Evolutionary conservation across 2,888 invertebrate genomes (phyloP).

Genomic region (Scelioninae gen. 2): DNA sequence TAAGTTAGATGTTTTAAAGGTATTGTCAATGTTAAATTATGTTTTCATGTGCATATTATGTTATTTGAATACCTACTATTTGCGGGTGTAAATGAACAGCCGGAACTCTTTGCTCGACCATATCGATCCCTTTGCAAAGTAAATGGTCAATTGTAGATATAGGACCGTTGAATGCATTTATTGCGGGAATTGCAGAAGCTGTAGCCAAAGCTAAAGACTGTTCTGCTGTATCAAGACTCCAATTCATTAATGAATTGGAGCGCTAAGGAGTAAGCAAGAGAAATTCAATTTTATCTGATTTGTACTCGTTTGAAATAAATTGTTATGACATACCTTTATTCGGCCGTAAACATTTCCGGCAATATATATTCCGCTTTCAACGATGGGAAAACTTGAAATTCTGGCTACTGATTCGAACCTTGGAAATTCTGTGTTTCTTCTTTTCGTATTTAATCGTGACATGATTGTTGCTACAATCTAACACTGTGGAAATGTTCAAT

Average conservation of each 20-base stretch:
- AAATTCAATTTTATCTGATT: background rate
- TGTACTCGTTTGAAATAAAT: too few relatives aligned
- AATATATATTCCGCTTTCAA: slow-evolving; percentile 86
- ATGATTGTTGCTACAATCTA: too few relatives aligned
- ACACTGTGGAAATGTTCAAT: too few relatives aligned
- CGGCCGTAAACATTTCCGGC: slow-evolving; percentile 85
- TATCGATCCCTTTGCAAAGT: slow-evolving; percentile 88
- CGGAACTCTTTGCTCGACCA: slow-evolving; percentile 89
- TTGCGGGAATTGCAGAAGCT: slow-evolving; percentile 84
- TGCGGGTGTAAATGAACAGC: slow-evolving; percentile 89
- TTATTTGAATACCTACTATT: too few relatives aligned
- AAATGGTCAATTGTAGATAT: slow-evolving; percentile 84
- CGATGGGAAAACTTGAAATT: slow-evolving; percentile 87
- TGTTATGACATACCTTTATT: slow-evolving; percentile 85
- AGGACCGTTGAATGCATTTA: slow-evolving; percentile 81
- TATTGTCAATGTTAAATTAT: too few relatives aligned
- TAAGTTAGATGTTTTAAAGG: too few relatives aligned
- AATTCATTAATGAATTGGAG: slow-evolving; percentile 83
- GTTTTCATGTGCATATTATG: too few relatives aligned
- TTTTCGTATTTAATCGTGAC: slow-evolving; percentile 65
- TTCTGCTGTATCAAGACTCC: slow-evolving; percentile 87
- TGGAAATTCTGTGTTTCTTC: slow-evolving; percentile 74
- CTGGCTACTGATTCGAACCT: slow-evolving; percentile 85
- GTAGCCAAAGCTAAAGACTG: slow-evolving; percentile 83
- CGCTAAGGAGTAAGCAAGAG: slow-evolving; percentile 75